These are phyloP conservation scores for Sternotherus odoratus DNA, from an alignment of 2,797 vertebrate species.

Conservation along the genomic window DNA sequence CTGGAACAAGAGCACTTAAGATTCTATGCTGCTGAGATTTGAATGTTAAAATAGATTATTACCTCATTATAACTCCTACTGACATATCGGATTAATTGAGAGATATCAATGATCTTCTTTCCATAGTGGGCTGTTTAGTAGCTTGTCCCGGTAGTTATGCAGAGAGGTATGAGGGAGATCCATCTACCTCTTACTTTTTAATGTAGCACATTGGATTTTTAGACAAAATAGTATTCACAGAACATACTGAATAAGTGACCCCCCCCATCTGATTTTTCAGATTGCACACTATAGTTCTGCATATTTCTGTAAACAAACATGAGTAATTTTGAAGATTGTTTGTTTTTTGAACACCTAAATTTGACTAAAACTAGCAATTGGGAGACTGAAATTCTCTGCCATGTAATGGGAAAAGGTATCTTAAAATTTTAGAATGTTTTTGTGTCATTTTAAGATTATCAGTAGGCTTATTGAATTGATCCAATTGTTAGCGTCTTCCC, in stretches of 20 bases:
- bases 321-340: background rate
- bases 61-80: background rate
- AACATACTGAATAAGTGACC: background rate
- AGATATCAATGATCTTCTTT: background rate
- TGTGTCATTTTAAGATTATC: accelerated
- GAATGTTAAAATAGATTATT: background rate
- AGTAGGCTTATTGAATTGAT: background rate
- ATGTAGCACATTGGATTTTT: background rate
- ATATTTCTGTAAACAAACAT: background rate
- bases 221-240: accelerated
- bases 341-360: background rate
- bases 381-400: background rate
- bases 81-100: accelerated
- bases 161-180: background rate
- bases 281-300: accelerated
- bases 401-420: background rate
- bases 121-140: background rate
- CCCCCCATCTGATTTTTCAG: background rate
- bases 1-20: background rate
- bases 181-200: background rate
- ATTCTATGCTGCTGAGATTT: background rate
- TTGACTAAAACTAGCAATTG: background rate
- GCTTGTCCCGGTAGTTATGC: background rate
- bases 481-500: accelerated
- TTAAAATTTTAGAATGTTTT: background rate